Evolutionary conservation across 2,113 vertebrate genomes (phyloP).

Genomic region (Urocolius indicus): DNA sequence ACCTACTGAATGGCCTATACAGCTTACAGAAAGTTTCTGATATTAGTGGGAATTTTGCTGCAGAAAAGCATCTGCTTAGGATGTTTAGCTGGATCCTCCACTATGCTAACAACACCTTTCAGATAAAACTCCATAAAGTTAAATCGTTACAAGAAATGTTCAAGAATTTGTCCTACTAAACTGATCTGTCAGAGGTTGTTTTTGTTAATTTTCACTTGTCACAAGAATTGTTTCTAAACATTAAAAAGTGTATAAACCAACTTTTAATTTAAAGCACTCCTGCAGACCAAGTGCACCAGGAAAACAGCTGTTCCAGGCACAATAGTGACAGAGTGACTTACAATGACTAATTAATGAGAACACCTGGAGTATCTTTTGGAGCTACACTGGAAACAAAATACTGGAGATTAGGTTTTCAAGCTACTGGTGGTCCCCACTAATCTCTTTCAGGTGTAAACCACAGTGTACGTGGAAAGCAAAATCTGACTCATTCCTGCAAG

Average conservation of each 20-base stretch:
- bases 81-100: neutral
- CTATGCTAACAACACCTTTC: neutral
- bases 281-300: constrained; percentile 50
- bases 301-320: constrained; percentile 67
- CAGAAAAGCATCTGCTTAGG: neutral
- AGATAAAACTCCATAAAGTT: neutral
- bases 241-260: constrained; percentile 55
- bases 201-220: constrained; percentile 22
- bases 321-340: constrained; percentile 76
- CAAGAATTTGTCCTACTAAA: constrained; percentile 1
- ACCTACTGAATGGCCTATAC: neutral
- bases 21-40: neutral
- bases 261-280: constrained; percentile 79
- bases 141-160: neutral
- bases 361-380: constrained; percentile 89
- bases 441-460: constrained; percentile 95
- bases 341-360: constrained; percentile 84
- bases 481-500: constrained; percentile 61
- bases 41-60: neutral
- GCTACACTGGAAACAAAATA: constrained; percentile 91
- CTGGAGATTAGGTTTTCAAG: constrained; percentile 87
- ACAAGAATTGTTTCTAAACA: constrained; percentile 44
- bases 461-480: constrained; percentile 64
- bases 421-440: constrained; percentile 91
- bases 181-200: neutral